A percentile compares a stretch with the other conserved stretches of the same genome.
These are phyloP conservation scores for Oryzaephilus surinamensis DNA, from an alignment of 1,140 invertebrate genomes.

Conservation along the genomic window DNA sequence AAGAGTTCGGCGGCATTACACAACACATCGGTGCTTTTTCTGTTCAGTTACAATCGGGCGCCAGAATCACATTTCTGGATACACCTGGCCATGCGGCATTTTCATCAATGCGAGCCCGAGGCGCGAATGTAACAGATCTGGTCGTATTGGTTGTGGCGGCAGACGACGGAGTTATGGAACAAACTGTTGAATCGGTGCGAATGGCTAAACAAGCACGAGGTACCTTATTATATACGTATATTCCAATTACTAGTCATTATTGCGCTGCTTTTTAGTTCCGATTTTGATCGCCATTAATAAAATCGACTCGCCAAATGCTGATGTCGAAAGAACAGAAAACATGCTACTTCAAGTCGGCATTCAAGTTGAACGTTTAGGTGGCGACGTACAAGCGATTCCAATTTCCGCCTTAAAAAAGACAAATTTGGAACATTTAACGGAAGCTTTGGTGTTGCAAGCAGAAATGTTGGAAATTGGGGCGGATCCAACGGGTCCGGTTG, in stretches of 20 bases:
- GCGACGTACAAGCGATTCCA: conserved; percentile 83
- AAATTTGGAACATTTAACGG: conserved; percentile 70
- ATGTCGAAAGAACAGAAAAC: conserved; percentile 66
- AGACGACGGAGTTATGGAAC: conserved; percentile 98
- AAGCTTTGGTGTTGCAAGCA: conserved; percentile 76
- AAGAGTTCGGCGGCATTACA: conserved; percentile 98
- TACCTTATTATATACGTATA: conserved; percentile 20
- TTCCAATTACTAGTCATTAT: conserved; percentile 4
- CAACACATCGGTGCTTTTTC: conserved; percentile 99
- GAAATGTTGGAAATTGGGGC: conserved; percentile 79
- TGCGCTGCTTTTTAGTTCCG: conserved; percentile 60
- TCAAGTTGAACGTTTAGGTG: conserved; percentile 78
- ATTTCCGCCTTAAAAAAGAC: conserved; percentile 83
- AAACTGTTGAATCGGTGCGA: conserved; percentile 75
- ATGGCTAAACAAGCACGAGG: conserved; percentile 67
- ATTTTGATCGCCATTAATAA: conserved; percentile 99
- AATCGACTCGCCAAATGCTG: conserved; percentile 83
- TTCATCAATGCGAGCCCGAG: conserved; percentile 79
- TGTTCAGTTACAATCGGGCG: conserved; percentile 58
- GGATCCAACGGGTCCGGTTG: conserved; percentile 72
- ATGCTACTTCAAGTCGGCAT: conserved; percentile 70
- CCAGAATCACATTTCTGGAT: conserved; percentile 88
- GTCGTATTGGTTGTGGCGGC: conserved; percentile 95
- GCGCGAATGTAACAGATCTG: conserved; percentile 88
- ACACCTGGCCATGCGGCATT: conserved; percentile 99